Conservation (phyloP, 2,797 vertebrate genomes). For the Lacerta viridis region DNA sequence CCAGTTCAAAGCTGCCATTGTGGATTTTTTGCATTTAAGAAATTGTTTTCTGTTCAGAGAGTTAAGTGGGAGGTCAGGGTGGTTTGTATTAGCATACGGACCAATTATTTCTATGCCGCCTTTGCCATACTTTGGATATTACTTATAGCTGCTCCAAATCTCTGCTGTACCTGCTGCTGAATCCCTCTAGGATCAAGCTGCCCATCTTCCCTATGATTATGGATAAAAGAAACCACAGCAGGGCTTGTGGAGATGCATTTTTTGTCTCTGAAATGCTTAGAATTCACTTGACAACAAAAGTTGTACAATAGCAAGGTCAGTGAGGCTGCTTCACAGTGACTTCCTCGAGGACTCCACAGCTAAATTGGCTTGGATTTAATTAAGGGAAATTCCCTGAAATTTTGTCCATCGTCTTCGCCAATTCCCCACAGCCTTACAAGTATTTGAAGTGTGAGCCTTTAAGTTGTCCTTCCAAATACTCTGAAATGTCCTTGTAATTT, state of each 20-base stretch:
- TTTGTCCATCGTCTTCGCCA: conserved; percentile 28
- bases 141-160: background rate
- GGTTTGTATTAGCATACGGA: background rate
- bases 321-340: background rate
- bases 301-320: conserved; percentile 6
- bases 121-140: background rate
- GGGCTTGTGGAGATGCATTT: background rate
- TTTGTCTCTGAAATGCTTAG: background rate
- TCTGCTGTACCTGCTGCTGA: background rate
- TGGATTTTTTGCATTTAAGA: background rate
- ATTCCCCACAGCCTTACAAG: conserved; percentile 44
- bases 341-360: conserved; percentile 4
- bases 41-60: background rate
- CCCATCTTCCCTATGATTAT: background rate
- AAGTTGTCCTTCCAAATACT: conserved; percentile 64
- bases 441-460: conserved; percentile 54
- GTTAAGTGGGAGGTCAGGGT: background rate
- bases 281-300: conserved; percentile 13
- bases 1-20: background rate
- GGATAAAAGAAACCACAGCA: background rate
- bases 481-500: conserved; percentile 69
- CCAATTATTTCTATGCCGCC: background rate
- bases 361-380: conserved; percentile 51
- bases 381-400: conserved; percentile 45
- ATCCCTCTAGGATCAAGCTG: background rate